Evolutionary conservation across 2,113 vertebrate genomes (phyloP).

Genomic region (Salvelinus sp.): DNA sequence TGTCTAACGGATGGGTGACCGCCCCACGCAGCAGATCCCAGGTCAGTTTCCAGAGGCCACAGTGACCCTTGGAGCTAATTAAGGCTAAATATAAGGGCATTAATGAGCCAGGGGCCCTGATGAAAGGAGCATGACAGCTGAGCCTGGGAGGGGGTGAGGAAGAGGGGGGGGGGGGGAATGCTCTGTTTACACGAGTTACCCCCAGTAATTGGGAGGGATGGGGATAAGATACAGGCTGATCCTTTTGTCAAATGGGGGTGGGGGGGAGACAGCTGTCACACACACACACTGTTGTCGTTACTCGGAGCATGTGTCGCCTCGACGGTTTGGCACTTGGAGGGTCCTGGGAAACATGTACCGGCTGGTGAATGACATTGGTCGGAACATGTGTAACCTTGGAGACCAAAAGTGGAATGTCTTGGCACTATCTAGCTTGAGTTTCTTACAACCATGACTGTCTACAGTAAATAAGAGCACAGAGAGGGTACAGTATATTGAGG

Average conservation of each 20-base stretch:
- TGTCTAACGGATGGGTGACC: background rate
- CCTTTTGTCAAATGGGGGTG: slow-evolving; percentile 23
- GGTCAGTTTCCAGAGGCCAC: slow-evolving; percentile 19
- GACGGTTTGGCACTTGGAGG: background rate
- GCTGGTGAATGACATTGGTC: no score
- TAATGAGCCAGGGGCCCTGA: slow-evolving; percentile 44
- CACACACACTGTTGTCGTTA: background rate
- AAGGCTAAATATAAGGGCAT: slow-evolving; percentile 52
- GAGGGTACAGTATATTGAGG: no score
- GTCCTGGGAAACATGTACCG: background rate
- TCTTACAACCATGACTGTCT: no score
- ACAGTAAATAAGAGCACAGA: no score
- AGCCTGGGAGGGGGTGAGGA: slow-evolving; percentile 16
- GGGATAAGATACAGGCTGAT: slow-evolving; percentile 27
- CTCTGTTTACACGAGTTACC: slow-evolving; percentile 41
- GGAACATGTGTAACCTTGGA: no score
- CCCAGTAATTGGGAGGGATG: slow-evolving; percentile 38
- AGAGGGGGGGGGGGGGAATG: slow-evolving; percentile 1
- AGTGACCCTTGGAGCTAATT: slow-evolving; percentile 52
- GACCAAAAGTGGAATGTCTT: no score
- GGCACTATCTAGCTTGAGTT: no score
- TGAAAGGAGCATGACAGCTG: slow-evolving; percentile 40
- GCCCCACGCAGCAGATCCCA: background rate
- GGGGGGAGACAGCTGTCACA: background rate
- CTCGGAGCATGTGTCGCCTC: background rate